Base-by-base conservation (phyloP, 64 coral and sea anemone genomes). In the Porites lutea region DNA sequence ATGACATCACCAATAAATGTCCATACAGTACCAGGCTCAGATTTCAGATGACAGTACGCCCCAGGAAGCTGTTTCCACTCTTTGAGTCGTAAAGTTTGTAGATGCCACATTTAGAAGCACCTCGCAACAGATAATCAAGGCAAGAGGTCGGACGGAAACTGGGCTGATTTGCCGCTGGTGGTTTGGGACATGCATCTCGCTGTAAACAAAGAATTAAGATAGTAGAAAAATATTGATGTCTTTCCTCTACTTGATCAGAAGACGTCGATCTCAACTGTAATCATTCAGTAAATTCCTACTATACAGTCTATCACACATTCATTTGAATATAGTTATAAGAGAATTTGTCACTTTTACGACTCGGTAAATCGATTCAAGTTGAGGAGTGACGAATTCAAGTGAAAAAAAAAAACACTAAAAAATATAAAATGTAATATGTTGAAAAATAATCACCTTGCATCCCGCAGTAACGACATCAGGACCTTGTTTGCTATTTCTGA, bases 21-120 rank as follows among this genome's bases (percentile, higher is more conserved):
- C 87, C 87, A 94, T 3, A 77, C 86, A 22, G 74, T 89, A 45
- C 92, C 87, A 1, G 77, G 65, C 59, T 94, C 93, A 14, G 78
- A 79, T 13, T 74, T 94, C 86, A 94, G 71, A 71, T 94, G 87
- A 68, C 92, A 89, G 78, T 82, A 91, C 12, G 79, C 77, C 13
- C 77, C 13, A 47, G 51, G 58, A 65, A 79, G 54, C 63, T 57
- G 48, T 67, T 66, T 10, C 75, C 78, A 14, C 43, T 4, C 19
- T 19, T 68, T 37, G 27, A 37, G 54, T 57, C 54, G 54, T 57
- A 57, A 57, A 57, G 54, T 57, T 57, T 57, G 54, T 57, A 57
- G 0, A 57, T 57, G 54, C 54, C 54, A 57, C 54, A 9, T 57
- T 57, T 57, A 12, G 54, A 57, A 12, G 54, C 12, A 5, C 12